Conservation (phyloP, 1,140 invertebrate species). For the Megathymus violae region DNA sequence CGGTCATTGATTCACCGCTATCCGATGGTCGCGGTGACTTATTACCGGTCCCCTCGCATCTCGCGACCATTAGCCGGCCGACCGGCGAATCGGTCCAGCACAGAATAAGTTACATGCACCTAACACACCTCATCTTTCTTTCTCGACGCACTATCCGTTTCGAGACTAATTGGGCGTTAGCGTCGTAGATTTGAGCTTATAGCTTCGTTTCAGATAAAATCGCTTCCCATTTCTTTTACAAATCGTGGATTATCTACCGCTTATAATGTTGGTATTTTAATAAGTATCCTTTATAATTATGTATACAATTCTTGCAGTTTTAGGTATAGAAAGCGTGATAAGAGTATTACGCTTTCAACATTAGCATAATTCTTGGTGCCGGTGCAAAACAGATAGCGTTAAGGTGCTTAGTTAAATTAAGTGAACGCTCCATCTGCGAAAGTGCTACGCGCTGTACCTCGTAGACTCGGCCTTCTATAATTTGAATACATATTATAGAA, state of each 20-base stretch:
- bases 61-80: constrained; percentile 63
- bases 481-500: too few relatives aligned
- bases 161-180: constrained; percentile 73
- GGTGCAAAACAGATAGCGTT: constrained; percentile 75
- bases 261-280: neutral
- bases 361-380: constrained; percentile 76
- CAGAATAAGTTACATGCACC: constrained; percentile 44
- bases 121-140: constrained; percentile 73
- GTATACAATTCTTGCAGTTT: constrained; percentile 34
- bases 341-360: constrained; percentile 72
- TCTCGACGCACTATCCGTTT: constrained; percentile 56
- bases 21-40: constrained; percentile 73
- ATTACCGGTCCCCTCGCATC: constrained; percentile 69
- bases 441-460: constrained; percentile 57
- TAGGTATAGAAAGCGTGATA: constrained; percentile 72
- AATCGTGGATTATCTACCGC: constrained; percentile 4
- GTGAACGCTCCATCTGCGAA: constrained; percentile 48
- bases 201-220: constrained; percentile 17
- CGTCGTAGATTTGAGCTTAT: constrained; percentile 45
- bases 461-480: constrained; percentile 43
- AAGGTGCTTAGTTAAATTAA: constrained; percentile 81
- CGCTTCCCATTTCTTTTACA: constrained; percentile 20
- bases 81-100: constrained; percentile 38
- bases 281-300: constrained; percentile 2
- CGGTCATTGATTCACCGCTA: constrained; percentile 80